Conservation (phyloP, 2,113 vertebrate species). For the Hypanus sabinus region DNA sequence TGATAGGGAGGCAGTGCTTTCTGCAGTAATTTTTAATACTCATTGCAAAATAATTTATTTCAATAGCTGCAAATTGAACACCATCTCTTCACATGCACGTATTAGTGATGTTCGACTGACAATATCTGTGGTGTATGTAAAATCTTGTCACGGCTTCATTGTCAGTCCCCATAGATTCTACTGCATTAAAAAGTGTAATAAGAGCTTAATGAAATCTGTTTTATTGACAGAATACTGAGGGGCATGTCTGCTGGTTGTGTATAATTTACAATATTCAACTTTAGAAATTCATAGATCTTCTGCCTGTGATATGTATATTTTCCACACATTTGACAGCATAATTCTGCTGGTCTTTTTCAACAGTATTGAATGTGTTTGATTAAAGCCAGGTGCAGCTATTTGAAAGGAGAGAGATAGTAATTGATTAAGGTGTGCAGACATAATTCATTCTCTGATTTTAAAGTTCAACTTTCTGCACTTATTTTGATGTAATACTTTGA, state of each 20-base stretch:
- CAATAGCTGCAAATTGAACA: background rate
- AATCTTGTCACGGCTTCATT: background rate
- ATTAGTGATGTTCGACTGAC: background rate
- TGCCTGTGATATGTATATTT: background rate
- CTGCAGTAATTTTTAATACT: background rate
- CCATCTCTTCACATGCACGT: background rate
- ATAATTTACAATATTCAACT: background rate
- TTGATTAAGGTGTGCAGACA: background rate
- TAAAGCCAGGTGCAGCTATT: background rate
- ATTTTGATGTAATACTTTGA: background rate
- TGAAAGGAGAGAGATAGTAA: background rate
- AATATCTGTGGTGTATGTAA: background rate
- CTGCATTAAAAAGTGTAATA: conserved; percentile 4
- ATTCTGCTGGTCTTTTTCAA: background rate
- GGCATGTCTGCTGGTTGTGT: background rate
- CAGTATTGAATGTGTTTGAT: background rate
- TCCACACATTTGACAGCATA: background rate
- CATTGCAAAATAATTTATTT: conserved; percentile 3
- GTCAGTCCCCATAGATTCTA: background rate
- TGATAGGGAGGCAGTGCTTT: background rate
- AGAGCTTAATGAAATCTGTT: background rate
- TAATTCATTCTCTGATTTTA: background rate
- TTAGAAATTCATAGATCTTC: background rate
- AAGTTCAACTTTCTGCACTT: background rate
- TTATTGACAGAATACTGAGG: background rate